Evolutionary conservation across 2,888 invertebrate species (phyloP), one percentile per base, ranked within the genome.

Genomic region (Aspidapion aeneum): DNA sequence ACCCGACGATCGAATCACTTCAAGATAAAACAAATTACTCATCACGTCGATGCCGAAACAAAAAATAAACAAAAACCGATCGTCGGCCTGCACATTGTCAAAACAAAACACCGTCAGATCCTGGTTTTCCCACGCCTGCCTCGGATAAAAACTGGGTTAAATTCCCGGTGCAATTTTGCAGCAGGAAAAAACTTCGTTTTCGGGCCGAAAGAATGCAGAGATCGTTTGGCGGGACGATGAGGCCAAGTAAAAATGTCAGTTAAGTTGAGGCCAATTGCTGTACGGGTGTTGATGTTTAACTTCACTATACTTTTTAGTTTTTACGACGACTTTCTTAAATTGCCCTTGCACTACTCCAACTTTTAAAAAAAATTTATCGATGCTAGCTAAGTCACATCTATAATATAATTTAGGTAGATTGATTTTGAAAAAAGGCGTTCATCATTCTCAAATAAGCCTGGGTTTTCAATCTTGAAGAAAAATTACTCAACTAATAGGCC

Each of bases 101-200:
- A 35, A 35, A 35, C 35, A 35, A 35, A 35, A 35, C 35, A 35
- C 35, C 35, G 12, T 35, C 35, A 12, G 35, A 35, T 35, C 35
- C 51, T 54, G 50, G 61, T 66, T 64, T 66, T 66, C 66, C 66
- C 66, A 66, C 66, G 66, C 66, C 61, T 55, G 56, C 55, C 12
- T 35, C 60, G 51, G 5, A 35, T 64, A 64, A 66, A 66, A 66
- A 66, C 55, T 64, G 63, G 66, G 64, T 59, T 66, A 64, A 66
- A 66, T 55, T 66, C 62, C 58, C 12, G 35, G 35, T 35, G 35
- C 35, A 35, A 35, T 35, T 35, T 35, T 35, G 35, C 35, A 35
- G 35, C 5, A 35, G 5, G 35, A 12, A 35, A 35, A 35, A 35
- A 35, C 5, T 35, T 35, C 12, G 3, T 3, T 35, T 35, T 35